Conservation (phyloP, 2,888 invertebrate genomes). For the Eutolmus rufibarbis region DNA sequence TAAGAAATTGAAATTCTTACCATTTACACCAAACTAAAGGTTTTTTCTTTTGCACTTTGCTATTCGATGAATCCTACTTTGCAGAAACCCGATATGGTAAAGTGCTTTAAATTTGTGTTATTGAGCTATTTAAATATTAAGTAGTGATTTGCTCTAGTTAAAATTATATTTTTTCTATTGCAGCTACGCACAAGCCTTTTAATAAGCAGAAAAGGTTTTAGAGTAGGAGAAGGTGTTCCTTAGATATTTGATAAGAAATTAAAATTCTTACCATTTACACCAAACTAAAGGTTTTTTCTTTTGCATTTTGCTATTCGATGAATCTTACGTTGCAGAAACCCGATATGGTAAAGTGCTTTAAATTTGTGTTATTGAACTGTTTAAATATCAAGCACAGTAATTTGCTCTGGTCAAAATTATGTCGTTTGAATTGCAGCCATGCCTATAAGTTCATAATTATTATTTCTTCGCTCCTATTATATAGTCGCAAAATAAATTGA, state of each 20-base stretch:
- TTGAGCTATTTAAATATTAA: not conserved
- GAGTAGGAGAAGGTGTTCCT: not conserved
- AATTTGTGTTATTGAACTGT: not conserved
- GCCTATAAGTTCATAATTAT: too few species aligned
- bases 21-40: not conserved
- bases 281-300: not conserved
- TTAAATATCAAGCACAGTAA: not conserved
- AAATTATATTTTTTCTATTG: too few species aligned
- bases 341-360: not conserved
- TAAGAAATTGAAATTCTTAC: not conserved
- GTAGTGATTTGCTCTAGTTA: too few species aligned
- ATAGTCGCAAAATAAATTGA: too few species aligned
- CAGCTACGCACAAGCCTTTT: too few species aligned
- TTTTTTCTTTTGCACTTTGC: not conserved
- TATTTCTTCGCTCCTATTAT: too few species aligned
- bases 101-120: not conserved
- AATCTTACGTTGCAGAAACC: not conserved
- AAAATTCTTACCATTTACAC: not conserved
- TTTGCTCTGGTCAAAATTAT: too few species aligned
- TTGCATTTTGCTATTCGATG: not conserved
- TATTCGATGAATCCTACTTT: not conserved
- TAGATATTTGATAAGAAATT: not conserved
- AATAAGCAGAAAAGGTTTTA: too few species aligned
- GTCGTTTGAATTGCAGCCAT: too few species aligned
- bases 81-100: not conserved